Base-by-base conservation (phyloP, 2,888 invertebrate species). In the Acleris laterana region DNA sequence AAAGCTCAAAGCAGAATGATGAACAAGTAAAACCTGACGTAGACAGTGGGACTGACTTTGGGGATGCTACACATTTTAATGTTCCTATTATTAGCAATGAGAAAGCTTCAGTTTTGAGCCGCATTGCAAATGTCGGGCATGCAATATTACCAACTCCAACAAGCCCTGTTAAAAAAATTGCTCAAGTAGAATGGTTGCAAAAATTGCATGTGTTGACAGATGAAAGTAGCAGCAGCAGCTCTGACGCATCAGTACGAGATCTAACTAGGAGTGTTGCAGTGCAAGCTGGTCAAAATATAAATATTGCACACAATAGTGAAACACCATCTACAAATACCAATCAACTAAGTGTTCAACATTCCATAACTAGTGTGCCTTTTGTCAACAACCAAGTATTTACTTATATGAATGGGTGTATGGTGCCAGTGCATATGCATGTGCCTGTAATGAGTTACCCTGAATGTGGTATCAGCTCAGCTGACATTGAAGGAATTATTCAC, bases 121-220 rank as follows among this genome's bases (percentile, higher is more conserved):
- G 92, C 76, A 92, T 92, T 88, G 89, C 92, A 52, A 85, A 71
- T 68, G 87, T 92, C 87, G 91, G 92, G 5, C 90, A 90, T 42
- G 89, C 92, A 67, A 88, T 92, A 38, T 76, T 92, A 62, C 92
- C 91, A 49, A 74, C 76, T 28, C 60, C 55, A 17, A 32, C n/a
- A 13, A 65, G 65, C 51, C 55, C 60, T 32, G 17, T 17, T 7
- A 65, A 60, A 17, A 65, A 56, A 49, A 6, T 20, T 9, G 20
- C 19, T 28, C 4, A 20, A 20, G 5, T 25, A 22, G 55, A 65
- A n/a, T 28, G 32, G 25, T 16, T 19, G 28, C 76, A 79, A 53
- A 81, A 75, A 71, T 81, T 84, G 63, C 88, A 87, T 81, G 88
- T 88, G 71, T 90, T 90, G 9, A 86, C 90, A 63, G 90, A 89